A percentile compares a stretch with the other conserved stretches of the same genome.
These are phyloP conservation scores for Pempheris klunzingeri DNA, from an alignment of 2,797 vertebrate genomes.

Conservation along the genomic window DNA sequence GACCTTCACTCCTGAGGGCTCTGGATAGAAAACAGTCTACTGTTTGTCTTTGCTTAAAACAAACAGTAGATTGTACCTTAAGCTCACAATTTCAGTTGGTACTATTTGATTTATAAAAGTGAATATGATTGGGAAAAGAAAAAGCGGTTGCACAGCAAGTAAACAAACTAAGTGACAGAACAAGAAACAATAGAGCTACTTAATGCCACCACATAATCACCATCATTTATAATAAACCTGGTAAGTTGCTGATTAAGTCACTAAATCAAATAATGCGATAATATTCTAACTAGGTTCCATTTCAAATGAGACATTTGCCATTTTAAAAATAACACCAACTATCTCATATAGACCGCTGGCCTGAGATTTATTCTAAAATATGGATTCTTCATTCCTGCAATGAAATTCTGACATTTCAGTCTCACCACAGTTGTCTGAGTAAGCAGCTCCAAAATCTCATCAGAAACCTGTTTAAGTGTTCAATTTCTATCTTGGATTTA, in stretches of 20 bases:
- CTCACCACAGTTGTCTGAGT: not conserved
- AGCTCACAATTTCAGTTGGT: not conserved
- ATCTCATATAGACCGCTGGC: not conserved
- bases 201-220: not conserved
- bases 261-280: not conserved
- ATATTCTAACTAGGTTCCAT: not conserved
- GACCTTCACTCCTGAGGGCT: constrained; percentile 51
- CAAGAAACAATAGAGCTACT: not conserved
- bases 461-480: not conserved
- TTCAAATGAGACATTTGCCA: not conserved
- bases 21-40: constrained; percentile 9
- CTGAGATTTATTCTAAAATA: not conserved
- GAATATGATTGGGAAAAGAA: constrained; percentile 10
- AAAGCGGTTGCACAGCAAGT: constrained; percentile 1
- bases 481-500: not conserved
- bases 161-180: constrained; percentile 6
- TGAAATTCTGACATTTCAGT: not conserved
- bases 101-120: constrained; percentile 12
- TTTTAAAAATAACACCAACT: not conserved
- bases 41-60: constrained; percentile 50
- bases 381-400: not conserved
- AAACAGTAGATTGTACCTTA: constrained; percentile 41
- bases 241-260: not conserved
- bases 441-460: not conserved
- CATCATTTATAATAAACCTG: not conserved